Percentiles rank a stretch among this genome's conserved stretches.
phyloP scores from a whole-genome alignment of 64 coral and sea anemone species.

The Orbicella faveolata region DNA sequence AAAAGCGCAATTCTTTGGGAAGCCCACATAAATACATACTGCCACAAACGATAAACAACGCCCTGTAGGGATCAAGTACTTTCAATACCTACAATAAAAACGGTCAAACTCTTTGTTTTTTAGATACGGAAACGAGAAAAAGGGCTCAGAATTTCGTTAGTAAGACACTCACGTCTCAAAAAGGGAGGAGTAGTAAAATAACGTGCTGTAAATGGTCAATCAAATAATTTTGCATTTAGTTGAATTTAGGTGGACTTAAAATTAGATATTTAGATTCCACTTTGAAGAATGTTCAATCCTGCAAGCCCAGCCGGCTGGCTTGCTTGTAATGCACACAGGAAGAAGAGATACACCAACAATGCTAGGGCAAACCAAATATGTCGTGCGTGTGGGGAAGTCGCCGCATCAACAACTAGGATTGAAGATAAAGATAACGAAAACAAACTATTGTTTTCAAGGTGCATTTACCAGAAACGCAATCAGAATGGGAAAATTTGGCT shows the following conservation, averaged over 20 bases:
- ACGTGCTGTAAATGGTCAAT: not conserved
- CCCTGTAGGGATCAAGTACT: conserved; percentile 24
- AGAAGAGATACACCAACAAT: not conserved
- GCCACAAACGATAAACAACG: not conserved
- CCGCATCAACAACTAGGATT: not conserved
- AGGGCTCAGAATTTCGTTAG: not conserved
- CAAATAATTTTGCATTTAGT: not conserved
- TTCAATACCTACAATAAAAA: not conserved
- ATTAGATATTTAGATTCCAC: too few species aligned
- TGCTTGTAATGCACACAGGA: not conserved
- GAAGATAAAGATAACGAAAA: not conserved
- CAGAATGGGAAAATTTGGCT: not conserved
- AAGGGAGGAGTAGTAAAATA: too few species aligned
- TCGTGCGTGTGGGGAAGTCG: not conserved
- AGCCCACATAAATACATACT: not conserved
- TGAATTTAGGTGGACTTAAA: not conserved
- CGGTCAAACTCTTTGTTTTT: not conserved
- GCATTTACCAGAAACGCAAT: not conserved
- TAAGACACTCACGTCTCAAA: not conserved
- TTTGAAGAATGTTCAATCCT: not conserved
- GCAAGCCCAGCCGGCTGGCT: not conserved
- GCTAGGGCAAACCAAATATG: not conserved
- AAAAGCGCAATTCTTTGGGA: not conserved
- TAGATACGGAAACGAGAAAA: not conserved
- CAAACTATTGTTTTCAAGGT: not conserved